Conservation (phyloP, 2,113 vertebrate species). For the Paramisgurnus dabryanus region DNA sequence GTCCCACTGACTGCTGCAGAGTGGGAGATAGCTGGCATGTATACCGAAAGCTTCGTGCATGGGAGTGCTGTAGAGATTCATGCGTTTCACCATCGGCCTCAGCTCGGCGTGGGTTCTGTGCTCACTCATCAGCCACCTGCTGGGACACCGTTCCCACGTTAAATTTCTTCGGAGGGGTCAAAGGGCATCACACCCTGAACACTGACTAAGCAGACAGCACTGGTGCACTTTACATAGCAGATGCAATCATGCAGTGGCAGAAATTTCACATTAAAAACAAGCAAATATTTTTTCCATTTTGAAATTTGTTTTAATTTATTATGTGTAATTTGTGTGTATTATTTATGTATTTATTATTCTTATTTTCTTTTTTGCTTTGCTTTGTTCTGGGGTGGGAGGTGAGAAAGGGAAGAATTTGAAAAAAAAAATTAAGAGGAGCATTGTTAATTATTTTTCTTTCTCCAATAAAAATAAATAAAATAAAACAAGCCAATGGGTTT, state of each 20-base stretch:
- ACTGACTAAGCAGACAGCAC: conserved; percentile 21
- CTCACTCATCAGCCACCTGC: conserved; percentile 54
- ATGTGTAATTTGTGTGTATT: too few relatives aligned
- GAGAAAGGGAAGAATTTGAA: too few relatives aligned
- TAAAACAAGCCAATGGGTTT: too few relatives aligned
- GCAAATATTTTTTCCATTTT: too few relatives aligned
- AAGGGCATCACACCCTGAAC: conserved; percentile 46
- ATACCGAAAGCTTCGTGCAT: conserved; percentile 15
- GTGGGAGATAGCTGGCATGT: conserved; percentile 46
- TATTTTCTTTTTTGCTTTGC: too few relatives aligned
- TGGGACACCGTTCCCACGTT: conserved; percentile 34
- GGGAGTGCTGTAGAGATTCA: conserved; percentile 31
- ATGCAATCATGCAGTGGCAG: not conserved
- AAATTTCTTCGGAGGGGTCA: conserved; percentile 25
- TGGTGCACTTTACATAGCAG: not conserved
- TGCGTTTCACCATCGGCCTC: conserved; percentile 14
- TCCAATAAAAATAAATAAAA: too few relatives aligned
- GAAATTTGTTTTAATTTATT: too few relatives aligned
- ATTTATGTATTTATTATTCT: too few relatives aligned
- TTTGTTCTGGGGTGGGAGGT: too few relatives aligned
- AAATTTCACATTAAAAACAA: too few relatives aligned
- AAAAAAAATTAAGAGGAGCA: too few relatives aligned
- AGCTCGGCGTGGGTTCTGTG: conserved; percentile 45
- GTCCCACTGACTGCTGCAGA: conserved; percentile 27
- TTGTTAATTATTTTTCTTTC: too few relatives aligned